Base-by-base conservation (phyloP, 2,888 invertebrate species). In the Aproaerema taeniolella region DNA sequence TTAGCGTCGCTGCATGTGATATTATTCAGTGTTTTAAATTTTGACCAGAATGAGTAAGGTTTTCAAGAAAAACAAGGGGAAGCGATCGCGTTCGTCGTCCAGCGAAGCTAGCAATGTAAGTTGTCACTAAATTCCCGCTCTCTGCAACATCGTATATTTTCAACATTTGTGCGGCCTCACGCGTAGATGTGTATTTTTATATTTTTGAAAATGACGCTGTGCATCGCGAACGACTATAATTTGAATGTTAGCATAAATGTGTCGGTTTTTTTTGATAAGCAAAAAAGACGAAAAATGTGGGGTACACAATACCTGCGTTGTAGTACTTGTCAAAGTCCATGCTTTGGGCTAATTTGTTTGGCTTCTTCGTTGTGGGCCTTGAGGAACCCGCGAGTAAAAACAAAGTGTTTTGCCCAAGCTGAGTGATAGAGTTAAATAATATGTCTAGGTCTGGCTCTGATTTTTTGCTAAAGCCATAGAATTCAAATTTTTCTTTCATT, bases 61-160 rank as follows among this genome's bases (percentile, higher is more conserved):
- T 46, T 63, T 58, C 45, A 49, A 69, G n/a, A 66, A 61, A 52
- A 72, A 60, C 11, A 73, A 64, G 49, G 62, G 61, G 38, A 82
- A 79, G 55, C 67, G 73, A 32, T 40, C 63, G 16, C 67, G 66
- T 32, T 45, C 66, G n/a, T 52, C 67, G n/a, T 52, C 67, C 11
- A 63, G 49, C 35, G 68, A 73, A 52, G 46, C 63, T 42, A 70
- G 63, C 49, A 70, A 57, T 50, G 82, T 82, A 73, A 82, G 82
- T 78, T 64, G 45, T 55, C 54, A 56, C 44, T 31, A 51, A 58
- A 59, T 75, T 79, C 73, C 74, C 76, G 80, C 80, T 76, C 60
- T 68, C 55, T 45, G 55, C 48, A 52, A 55, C 50, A 56, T 53
- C 53, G 58, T 63, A 55, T 38, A 45, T 54, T 52, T 53, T 50